Evolutionary conservation across 2,888 invertebrate species (phyloP).

Genomic region (Prenolepis imparis): DNA sequence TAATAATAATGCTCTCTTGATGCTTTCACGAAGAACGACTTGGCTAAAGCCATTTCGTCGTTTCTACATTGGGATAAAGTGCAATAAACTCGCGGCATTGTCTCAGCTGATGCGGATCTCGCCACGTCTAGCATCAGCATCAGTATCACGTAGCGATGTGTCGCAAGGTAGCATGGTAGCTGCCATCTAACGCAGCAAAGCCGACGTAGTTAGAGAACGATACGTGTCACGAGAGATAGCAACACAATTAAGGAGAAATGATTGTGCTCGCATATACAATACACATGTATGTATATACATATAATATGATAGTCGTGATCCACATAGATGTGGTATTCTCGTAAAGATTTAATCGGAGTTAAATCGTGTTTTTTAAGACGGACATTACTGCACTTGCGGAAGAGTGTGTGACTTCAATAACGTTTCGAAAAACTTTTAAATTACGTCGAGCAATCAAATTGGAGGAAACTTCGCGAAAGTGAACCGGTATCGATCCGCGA

Average conservation of each 20-base stretch:
- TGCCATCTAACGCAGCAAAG: slow-evolving; percentile 46
- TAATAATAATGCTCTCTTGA: neutral
- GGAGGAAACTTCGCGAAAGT: neutral
- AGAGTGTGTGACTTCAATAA: neutral
- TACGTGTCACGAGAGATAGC: slow-evolving; percentile 37
- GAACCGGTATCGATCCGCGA: slow-evolving; percentile 23
- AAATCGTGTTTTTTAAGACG: slow-evolving; percentile 25
- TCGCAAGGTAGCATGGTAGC: slow-evolving; percentile 11
- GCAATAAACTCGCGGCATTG: slow-evolving; percentile 38
- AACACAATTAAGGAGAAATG: slow-evolving; percentile 33
- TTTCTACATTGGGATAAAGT: neutral
- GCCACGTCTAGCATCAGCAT: slow-evolving; percentile 24
- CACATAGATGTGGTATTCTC: neutral
- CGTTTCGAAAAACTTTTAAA: neutral
- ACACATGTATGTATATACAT: neutral
- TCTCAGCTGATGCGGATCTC: slow-evolving; percentile 13
- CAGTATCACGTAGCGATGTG: slow-evolving; percentile 37
- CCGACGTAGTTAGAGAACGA: slow-evolving; percentile 33
- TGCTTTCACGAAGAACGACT: neutral
- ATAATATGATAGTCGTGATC: neutral
- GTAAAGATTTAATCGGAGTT: slow-evolving; percentile 22
- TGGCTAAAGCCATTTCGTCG: slow-evolving; percentile 31
- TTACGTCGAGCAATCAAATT: neutral
- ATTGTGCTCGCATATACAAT: slow-evolving; percentile 4
- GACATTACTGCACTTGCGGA: neutral